These are phyloP conservation scores for Ylistrum balloti DNA, from an alignment of 1,140 invertebrate genomes.

Conservation along the genomic window DNA sequence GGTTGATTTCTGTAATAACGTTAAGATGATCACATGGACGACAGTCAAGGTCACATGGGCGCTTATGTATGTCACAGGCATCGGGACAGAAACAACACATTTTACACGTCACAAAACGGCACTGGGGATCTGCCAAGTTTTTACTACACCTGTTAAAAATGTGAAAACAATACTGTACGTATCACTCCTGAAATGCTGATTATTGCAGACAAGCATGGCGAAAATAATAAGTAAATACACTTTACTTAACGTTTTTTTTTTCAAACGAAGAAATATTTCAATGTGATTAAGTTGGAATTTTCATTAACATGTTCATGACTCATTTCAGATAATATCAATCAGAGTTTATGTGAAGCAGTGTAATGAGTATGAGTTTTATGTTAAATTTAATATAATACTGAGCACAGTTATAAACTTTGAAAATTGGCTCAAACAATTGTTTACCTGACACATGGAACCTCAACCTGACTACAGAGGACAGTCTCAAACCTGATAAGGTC, in stretches of 20 bases:
- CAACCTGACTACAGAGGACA: slow-evolving; percentile 53
- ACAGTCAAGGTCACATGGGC: slow-evolving; percentile 42
- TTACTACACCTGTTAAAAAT: slow-evolving; percentile 61
- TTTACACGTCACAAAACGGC: slow-evolving; percentile 69
- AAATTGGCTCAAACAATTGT: slow-evolving; percentile 26
- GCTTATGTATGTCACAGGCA: slow-evolving; percentile 59
- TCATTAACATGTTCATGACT: no score
- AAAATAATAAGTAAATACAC: no score
- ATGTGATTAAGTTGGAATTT: no score
- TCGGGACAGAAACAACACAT: slow-evolving; percentile 61
- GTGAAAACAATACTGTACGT: background rate
- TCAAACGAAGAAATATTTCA: no score
- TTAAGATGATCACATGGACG: slow-evolving; percentile 45
- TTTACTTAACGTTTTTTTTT: no score
- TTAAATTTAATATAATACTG: no score
- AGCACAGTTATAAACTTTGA: no score
- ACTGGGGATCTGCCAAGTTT: slow-evolving; percentile 65
- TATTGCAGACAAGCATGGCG: no score
- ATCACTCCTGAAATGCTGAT: background rate
- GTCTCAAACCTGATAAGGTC: background rate
- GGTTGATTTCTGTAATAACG: slow-evolving; percentile 58
- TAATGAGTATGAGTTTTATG: no score
- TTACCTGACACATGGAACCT: slow-evolving; percentile 67
- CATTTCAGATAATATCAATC: no score
- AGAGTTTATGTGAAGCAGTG: no score